Conservation (phyloP, 2,797 vertebrate genomes). For the Mergus octosetaceus region DNA sequence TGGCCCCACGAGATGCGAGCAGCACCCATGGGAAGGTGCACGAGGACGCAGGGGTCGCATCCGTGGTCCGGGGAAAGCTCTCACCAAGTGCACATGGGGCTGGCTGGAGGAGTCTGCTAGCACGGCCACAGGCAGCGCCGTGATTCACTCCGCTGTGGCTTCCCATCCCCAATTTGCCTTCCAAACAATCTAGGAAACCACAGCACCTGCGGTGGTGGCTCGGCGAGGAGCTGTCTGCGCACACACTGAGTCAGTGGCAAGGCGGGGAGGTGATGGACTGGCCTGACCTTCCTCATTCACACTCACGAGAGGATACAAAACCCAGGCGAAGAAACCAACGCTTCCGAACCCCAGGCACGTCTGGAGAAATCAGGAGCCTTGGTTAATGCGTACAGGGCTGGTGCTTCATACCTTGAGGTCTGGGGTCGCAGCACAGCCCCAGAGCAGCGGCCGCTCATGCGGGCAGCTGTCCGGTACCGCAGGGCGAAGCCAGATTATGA, state of each 20-base stretch:
- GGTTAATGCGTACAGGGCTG: not conserved
- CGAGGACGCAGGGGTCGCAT: not conserved
- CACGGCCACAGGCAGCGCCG: not conserved
- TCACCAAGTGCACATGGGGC: not conserved
- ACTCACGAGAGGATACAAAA: not conserved
- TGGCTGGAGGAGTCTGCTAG: not conserved
- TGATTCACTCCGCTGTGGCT: not conserved
- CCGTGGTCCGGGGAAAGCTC: not conserved
- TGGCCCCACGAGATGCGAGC: not conserved
- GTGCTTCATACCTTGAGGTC: not conserved
- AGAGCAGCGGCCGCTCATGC: not conserved
- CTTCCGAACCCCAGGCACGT: accelerated
- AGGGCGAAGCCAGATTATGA: not conserved
- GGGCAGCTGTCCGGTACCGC: too few relatives aligned
- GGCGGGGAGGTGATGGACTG: not conserved
- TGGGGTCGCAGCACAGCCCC: accelerated
- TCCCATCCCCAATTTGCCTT: not conserved
- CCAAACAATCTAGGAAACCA: constrained; percentile 26
- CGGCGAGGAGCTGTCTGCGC: not conserved
- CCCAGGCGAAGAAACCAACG: not conserved
- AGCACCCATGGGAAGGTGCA: not conserved
- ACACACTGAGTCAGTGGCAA: not conserved
- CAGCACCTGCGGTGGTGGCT: not conserved
- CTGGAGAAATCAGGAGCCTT: not conserved
- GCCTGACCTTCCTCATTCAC: not conserved